Conservation (phyloP, 1,140 invertebrate genomes). For the Nylanderia fulva region DNA sequence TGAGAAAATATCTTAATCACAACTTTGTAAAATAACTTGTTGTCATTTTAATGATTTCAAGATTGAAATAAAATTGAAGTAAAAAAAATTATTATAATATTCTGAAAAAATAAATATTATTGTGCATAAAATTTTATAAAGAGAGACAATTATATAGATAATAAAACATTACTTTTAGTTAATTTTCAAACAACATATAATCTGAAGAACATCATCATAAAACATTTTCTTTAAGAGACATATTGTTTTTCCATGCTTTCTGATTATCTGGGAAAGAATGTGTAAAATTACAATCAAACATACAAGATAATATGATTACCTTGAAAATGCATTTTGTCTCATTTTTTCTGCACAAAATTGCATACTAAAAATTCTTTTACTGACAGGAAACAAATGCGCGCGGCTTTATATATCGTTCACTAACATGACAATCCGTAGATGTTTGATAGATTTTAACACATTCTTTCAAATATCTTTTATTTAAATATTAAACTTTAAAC, state of each 20-base stretch:
- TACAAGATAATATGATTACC: not conserved
- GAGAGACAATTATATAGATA: not conserved
- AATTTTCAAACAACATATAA: not conserved
- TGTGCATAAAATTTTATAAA: not conserved
- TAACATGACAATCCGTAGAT: not conserved
- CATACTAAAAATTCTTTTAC: not conserved
- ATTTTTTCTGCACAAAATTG: not conserved
- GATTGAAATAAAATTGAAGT: not conserved
- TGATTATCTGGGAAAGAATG: not conserved
- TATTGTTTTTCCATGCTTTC: not conserved
- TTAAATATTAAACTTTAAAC: not conserved
- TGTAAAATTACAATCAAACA: not conserved
- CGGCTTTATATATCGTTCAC: not conserved
- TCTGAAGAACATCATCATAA: not conserved
- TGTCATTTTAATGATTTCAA: not conserved
- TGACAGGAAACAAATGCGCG: not conserved
- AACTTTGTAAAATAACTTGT: not conserved
- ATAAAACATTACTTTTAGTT: not conserved
- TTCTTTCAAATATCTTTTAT: not conserved
- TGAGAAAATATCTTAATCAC: not conserved
- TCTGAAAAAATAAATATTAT: not conserved
- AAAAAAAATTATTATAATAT: not conserved
- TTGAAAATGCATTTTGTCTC: not conserved
- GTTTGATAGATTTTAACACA: not conserved
- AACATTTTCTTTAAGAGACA: not conserved